These are phyloP conservation scores for Xylota sylvarum DNA, from an alignment of 2,888 invertebrate genomes.

Conservation along the genomic window DNA sequence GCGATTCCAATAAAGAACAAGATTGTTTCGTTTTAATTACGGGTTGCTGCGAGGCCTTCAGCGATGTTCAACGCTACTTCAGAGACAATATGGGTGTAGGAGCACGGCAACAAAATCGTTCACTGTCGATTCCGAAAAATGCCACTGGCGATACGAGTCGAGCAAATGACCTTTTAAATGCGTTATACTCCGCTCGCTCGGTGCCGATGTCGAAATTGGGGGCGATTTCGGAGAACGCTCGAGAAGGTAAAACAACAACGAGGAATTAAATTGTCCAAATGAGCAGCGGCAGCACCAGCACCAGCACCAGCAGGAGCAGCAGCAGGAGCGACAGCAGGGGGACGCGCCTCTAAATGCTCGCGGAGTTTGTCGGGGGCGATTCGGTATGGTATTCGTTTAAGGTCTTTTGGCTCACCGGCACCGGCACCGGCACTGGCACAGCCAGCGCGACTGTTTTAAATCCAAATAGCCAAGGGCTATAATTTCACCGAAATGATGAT, in stretches of 20 bases:
- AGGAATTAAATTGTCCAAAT: conserved; percentile 76
- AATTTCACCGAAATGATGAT: conserved; percentile 78
- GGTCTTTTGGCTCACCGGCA: conserved; percentile 57
- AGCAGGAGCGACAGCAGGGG: conserved; percentile 29
- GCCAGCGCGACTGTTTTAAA: conserved; percentile 74
- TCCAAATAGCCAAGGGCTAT: conserved; percentile 78
- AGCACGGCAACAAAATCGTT: conserved; percentile 74
- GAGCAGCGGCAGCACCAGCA: conserved; percentile 53
- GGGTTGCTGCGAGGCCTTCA: conserved; percentile 69
- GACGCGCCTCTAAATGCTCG: conserved; percentile 71
- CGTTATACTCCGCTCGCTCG: conserved; percentile 62
- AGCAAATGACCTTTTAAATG: conserved; percentile 78
- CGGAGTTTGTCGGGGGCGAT: conserved; percentile 76
- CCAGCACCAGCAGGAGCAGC: conserved; percentile 15
- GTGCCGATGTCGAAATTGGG: conserved; percentile 75
- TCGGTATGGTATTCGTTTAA: conserved; percentile 76
- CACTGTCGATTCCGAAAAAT: conserved; percentile 76
- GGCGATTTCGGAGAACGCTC: conserved; percentile 76
- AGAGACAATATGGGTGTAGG: conserved; percentile 77
- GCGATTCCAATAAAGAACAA: conserved; percentile 76
- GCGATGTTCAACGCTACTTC: conserved; percentile 76
- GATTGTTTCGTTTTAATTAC: conserved; percentile 76
- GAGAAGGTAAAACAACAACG: conserved; percentile 58
- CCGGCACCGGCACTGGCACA: conserved; percentile 16
- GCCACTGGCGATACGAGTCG: conserved; percentile 75